Evolutionary conservation across 2,113 vertebrate genomes (phyloP), one percentile per base, ranked within the genome.

Genomic region (Cynoglossus semilaevis): DNA sequence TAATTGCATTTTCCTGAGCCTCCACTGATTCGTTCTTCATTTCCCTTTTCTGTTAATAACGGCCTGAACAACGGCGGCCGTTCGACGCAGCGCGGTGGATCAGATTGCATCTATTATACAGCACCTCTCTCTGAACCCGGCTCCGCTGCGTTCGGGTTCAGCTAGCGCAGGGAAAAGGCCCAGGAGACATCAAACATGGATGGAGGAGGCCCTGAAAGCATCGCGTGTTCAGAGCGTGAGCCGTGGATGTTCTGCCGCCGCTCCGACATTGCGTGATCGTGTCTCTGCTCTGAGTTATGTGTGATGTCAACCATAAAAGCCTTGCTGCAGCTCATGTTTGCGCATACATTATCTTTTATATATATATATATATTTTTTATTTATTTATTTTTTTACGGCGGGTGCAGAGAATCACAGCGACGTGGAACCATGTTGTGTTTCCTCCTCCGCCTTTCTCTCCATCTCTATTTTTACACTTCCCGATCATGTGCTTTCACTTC

Each of bases 231-330:
- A 38, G 50, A 37, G 69, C 44, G 35, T 61, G 43, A 46, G 51
- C 14, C 17, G 3, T 15, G 9, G 16, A 42, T 18, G 54, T 15
- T 60, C 56, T 37, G 34, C 44, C 43, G 59, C 55, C 49, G 4
- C 15, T 38, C 48, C 56, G 34, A 2, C 65, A 29, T 71, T 9
- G 34, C 65, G 58, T 76, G 59, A 78, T 72, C 38, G 1, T 52
- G 29, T 47, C 65, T 65, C 16, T 57, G 36, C 41, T 49, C 42
- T 58, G 58, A 47, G 64, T 47, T 19, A 55, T 50, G 69, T 19
- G 57, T 58, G 67, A 74, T 70, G 67, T 67, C 55, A 65, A 70
- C 55, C 72, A 45, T 43, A 37, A 53, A 5, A 36, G 16, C 22
- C 36, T 34, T 45, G 15, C 38, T 29, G 14, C 14, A 41, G 38